phyloP scores from a whole-genome alignment of 2,797 vertebrate species.

The Eleutherodactylus coqui region DNA sequence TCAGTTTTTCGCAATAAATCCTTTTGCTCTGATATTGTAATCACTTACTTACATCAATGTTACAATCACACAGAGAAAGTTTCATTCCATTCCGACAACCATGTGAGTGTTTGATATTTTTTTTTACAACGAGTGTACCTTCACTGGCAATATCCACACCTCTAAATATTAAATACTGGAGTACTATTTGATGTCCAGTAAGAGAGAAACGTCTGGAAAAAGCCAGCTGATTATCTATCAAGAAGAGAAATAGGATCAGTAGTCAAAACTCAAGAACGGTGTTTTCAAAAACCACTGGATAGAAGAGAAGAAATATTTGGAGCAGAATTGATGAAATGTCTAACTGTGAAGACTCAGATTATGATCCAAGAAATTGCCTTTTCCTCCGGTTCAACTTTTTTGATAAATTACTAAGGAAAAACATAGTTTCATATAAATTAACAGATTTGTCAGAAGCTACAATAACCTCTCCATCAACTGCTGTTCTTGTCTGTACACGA shows the following conservation, averaged over 20 bases:
- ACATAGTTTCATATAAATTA: constrained; percentile 26
- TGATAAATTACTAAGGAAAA: constrained; percentile 61
- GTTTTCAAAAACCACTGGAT: neutral
- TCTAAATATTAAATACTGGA: neutral
- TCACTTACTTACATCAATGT: too few species aligned
- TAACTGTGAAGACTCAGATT: constrained; percentile 31
- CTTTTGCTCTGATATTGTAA: too few species aligned
- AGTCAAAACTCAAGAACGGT: constrained; percentile 33
- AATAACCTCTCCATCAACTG: constrained; percentile 21
- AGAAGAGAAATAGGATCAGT: constrained; percentile 18
- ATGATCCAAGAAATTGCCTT: constrained; percentile 61
- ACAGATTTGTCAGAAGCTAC: constrained; percentile 44
- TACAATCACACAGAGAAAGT: too few species aligned
- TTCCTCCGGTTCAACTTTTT: constrained; percentile 32
- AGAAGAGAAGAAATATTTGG: constrained; percentile 51
- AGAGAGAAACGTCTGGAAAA: constrained; percentile 19
- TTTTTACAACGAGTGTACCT: too few species aligned
- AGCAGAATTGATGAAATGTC: constrained; percentile 50
- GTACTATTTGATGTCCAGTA: neutral
- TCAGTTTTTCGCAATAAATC: too few species aligned
- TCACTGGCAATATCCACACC: too few species aligned
- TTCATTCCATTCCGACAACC: too few species aligned
- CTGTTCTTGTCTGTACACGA: constrained; percentile 36
- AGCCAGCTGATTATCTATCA: constrained; percentile 19
- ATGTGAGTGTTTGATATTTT: too few species aligned